phyloP scores from a whole-genome alignment of 2,797 vertebrate species.

The Channallabes apus region DNA sequence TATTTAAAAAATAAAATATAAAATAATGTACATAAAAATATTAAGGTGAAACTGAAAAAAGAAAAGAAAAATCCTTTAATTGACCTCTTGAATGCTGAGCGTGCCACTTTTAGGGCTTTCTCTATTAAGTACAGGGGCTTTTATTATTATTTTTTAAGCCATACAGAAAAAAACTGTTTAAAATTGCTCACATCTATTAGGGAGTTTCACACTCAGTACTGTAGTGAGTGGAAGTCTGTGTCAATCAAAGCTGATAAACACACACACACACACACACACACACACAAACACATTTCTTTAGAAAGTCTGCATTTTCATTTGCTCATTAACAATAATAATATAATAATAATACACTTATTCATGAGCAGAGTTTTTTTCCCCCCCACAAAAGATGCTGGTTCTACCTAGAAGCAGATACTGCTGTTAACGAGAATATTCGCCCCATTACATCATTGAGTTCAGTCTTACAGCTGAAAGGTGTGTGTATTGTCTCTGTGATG shows the following conservation, averaged over 20 bases:
- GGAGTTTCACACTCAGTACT: slow-evolving; percentile 64
- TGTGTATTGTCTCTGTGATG: not conserved
- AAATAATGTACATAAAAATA: slow-evolving; percentile 99
- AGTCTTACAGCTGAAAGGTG: slow-evolving; percentile 1
- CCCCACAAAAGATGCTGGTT: slow-evolving; percentile 56
- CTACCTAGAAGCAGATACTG: slow-evolving; percentile 57
- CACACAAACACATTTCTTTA: slow-evolving; percentile 49
- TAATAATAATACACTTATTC: not conserved
- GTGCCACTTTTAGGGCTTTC: slow-evolving; percentile 57
- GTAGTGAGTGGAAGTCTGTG: slow-evolving; percentile 54
- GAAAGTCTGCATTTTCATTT: not conserved
- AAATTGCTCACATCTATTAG: slow-evolving; percentile 68
- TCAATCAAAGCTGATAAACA: slow-evolving; percentile 45
- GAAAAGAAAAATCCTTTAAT: slow-evolving; percentile 63
- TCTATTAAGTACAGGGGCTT: slow-evolving; percentile 38
- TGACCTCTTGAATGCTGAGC: slow-evolving; percentile 53
- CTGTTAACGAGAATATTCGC: slow-evolving; percentile 42
- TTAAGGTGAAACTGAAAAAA: slow-evolving; percentile 70
- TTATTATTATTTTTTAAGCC: slow-evolving; percentile 40
- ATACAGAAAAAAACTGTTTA: slow-evolving; percentile 59
- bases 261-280: slow-evolving; percentile 55
- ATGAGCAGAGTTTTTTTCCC: not conserved
- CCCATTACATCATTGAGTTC: not conserved
- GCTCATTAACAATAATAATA: not conserved
- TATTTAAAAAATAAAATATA: slow-evolving; percentile 99